These are phyloP conservation scores for Nibea coibor DNA, from an alignment of 2,113 vertebrate species.

Conservation along the genomic window DNA sequence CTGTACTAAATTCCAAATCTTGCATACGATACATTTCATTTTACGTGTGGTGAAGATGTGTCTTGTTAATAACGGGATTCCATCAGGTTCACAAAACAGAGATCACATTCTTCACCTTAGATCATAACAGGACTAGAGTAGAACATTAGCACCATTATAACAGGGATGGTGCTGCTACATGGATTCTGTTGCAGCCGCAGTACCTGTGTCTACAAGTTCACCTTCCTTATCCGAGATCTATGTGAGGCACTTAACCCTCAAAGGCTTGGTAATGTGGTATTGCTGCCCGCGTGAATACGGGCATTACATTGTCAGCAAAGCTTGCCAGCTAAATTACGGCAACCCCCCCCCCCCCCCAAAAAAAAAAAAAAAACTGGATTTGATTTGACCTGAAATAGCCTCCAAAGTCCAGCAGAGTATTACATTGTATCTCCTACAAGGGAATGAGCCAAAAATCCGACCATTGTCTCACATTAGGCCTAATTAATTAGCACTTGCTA, in stretches of 20 bases:
- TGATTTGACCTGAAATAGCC: slow-evolving; percentile 43
- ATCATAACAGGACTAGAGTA: background rate
- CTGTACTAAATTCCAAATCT: background rate
- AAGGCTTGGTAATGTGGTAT: slow-evolving; percentile 6
- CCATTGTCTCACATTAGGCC: slow-evolving; percentile 68
- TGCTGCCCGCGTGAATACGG: background rate
- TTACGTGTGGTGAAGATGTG: background rate
- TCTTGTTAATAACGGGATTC: background rate
- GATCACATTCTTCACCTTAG: background rate
- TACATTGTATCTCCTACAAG: slow-evolving; percentile 23
- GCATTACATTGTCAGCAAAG: background rate
- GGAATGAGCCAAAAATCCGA: slow-evolving; percentile 28
- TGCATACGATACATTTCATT: background rate
- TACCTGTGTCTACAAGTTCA: background rate
- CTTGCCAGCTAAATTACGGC: slow-evolving; percentile 23
- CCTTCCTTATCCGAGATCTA: background rate
- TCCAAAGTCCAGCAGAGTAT: slow-evolving; percentile 30
- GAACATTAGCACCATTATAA: background rate
- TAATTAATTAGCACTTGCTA: slow-evolving; percentile 75
- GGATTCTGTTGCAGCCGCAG: background rate
- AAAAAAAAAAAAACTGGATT: background rate
- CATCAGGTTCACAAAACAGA: background rate
- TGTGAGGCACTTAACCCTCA: background rate
- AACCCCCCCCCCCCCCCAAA: too few species aligned
- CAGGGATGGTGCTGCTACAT: background rate